Conservation (phyloP, 2,113 vertebrate genomes). For the Rhynchopsitta pachyrhyncha region DNA sequence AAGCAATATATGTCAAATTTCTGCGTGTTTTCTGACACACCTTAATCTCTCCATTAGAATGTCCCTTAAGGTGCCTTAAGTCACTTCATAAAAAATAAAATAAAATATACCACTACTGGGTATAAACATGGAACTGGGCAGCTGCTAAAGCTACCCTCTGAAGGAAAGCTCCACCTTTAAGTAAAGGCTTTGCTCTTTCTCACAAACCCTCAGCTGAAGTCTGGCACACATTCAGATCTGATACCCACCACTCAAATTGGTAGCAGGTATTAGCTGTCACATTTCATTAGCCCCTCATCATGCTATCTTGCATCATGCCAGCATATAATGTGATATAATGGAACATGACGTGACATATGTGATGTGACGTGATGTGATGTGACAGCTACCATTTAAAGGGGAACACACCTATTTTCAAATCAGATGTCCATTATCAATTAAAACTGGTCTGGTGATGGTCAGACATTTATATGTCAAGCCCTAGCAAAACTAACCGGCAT, state of each 20-base stretch:
- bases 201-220: not conserved
- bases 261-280: constrained; percentile 66
- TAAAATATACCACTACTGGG: not conserved
- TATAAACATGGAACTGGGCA: not conserved
- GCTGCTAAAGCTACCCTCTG: not conserved
- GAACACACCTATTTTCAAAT: constrained; percentile 63
- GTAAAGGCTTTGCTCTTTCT: not conserved
- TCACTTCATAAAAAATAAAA: not conserved
- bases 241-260: constrained; percentile 46
- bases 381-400: constrained; percentile 62
- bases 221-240: not conserved
- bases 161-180: not conserved
- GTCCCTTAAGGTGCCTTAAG: not conserved
- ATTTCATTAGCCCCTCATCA: constrained; percentile 40
- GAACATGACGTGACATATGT: constrained; percentile 56
- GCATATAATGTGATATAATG: constrained; percentile 65
- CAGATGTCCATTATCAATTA: constrained; percentile 58
- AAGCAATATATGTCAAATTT: not conserved
- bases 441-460: constrained; percentile 48
- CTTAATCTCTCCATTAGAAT: not conserved
- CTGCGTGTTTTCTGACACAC: not conserved
- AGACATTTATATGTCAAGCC: constrained; percentile 14
- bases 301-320: constrained; percentile 49
- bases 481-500: constrained; percentile 17
- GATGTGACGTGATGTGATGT: constrained; percentile 54